Evolutionary conservation across 2,888 invertebrate species (phyloP).

Genomic region (Drosophila gaucha): DNA sequence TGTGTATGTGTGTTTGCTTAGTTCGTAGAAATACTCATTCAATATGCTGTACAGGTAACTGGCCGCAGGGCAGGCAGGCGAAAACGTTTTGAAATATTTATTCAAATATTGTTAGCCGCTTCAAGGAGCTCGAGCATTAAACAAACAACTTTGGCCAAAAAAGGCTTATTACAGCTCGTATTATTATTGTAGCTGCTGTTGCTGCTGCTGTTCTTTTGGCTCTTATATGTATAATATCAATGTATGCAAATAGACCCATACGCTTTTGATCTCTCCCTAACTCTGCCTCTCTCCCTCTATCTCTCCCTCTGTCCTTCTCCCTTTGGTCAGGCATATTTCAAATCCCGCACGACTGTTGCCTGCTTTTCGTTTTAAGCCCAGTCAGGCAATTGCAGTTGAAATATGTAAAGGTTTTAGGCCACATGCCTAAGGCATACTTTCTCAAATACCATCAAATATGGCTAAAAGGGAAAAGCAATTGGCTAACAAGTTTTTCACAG

Average conservation of each 20-base stretch:
- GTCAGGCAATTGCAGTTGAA: conserved; percentile 9
- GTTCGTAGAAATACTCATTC: conserved; percentile 50
- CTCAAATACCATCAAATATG: conserved; percentile 4
- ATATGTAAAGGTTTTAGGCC: background rate
- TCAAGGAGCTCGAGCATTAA: conserved; percentile 35
- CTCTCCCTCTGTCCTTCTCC: background rate
- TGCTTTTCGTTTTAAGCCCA: conserved; percentile 4
- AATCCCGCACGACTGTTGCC: conserved; percentile 10
- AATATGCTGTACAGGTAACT: conserved; percentile 58
- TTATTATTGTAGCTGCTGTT: background rate
- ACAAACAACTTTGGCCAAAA: conserved; percentile 38
- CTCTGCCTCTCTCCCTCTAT: background rate
- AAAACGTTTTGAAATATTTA: conserved; percentile 52
- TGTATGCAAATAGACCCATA: conserved; percentile 52
- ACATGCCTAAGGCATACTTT: background rate
- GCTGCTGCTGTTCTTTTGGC: conserved; percentile 22
- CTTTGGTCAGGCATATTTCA: conserved; percentile 7
- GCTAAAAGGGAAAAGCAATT: conserved; percentile 1
- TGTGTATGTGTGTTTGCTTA: conserved; percentile 1
- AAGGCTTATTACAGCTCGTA: conserved; percentile 32
- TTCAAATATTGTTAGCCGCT: conserved; percentile 45
- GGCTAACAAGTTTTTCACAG: background rate
- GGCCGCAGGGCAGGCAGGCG: conserved; percentile 22
- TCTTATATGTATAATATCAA: conserved; percentile 36
- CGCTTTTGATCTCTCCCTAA: conserved; percentile 42